Percentiles rank a stretch among this genome's conserved stretches.
phyloP scores from a whole-genome alignment of 2,113 vertebrate species.

The Mormyrus lacerda region DNA sequence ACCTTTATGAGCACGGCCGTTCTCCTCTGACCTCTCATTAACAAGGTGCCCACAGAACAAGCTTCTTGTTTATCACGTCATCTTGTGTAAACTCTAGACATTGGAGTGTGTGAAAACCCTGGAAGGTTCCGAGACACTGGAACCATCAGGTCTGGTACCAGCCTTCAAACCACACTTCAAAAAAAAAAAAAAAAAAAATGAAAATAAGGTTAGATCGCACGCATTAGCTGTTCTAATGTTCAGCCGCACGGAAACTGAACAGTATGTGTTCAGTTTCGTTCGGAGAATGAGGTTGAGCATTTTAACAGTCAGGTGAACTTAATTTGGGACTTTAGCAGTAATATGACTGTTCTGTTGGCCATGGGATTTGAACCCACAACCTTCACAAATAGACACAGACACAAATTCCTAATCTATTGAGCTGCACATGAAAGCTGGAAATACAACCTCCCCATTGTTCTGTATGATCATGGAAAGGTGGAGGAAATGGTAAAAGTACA shows the following conservation, averaged over 20 bases:
- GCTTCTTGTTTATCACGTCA: not conserved
- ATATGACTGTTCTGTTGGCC: not conserved
- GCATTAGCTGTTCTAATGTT: not conserved
- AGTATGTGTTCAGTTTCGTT: not conserved
- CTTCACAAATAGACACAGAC: not conserved
- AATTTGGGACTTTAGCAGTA: not conserved
- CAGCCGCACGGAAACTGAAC: not conserved
- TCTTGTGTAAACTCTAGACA: not conserved
- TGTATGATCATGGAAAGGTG: not conserved
- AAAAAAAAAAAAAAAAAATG: not conserved
- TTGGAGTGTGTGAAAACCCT: not conserved
- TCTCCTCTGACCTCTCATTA: not conserved
- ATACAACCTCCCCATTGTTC: not conserved
- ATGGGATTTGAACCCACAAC: not conserved
- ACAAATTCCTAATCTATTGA: not conserved
- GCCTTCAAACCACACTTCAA: not conserved
- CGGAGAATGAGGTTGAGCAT: not conserved
- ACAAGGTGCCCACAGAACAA: not conserved
- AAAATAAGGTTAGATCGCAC: too few species aligned
- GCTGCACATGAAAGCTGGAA: not conserved
- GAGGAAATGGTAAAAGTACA: not conserved
- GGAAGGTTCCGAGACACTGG: not conserved
- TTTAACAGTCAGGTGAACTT: not conserved
- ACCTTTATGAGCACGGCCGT: not conserved
- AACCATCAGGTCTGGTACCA: not conserved